phyloP scores from a whole-genome alignment of 2,113 vertebrate genomes.

The Chiloscyllium plagiosum region DNA sequence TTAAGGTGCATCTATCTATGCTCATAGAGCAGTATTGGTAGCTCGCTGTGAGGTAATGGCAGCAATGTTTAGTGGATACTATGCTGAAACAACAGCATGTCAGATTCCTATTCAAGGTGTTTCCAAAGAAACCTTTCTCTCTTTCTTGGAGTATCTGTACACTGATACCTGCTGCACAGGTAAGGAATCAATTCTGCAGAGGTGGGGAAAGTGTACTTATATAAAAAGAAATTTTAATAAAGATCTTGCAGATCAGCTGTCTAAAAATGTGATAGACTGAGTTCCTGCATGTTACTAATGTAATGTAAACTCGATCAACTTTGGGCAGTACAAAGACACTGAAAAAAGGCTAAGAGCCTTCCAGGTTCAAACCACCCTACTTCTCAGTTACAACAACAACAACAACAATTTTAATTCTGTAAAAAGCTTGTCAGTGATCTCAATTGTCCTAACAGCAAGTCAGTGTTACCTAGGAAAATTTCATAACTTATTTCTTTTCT shows the following conservation, averaged over 20 bases:
- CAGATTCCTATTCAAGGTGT: conserved; percentile 87
- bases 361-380: not conserved
- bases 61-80: conserved; percentile 94
- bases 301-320: not conserved
- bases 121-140: conserved; percentile 92
- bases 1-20: conserved; percentile 76
- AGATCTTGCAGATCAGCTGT: not conserved
- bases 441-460: not conserved
- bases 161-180: conserved; percentile 92
- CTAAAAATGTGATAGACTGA: not conserved
- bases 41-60: conserved; percentile 95
- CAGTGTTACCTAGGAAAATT: not conserved
- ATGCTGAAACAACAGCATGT: conserved; percentile 79
- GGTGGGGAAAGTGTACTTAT: not conserved
- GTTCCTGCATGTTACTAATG: not conserved
- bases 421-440: not conserved
- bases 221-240: not conserved
- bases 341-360: not conserved
- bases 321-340: not conserved
- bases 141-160: conserved; percentile 92
- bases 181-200: conserved; percentile 49
- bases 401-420: not conserved
- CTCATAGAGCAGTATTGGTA: conserved; percentile 84
- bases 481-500: not conserved
- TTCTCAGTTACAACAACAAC: not conserved